Base-by-base conservation (phyloP, 1,140 invertebrate genomes). In the Zaprionus vittiger region DNA sequence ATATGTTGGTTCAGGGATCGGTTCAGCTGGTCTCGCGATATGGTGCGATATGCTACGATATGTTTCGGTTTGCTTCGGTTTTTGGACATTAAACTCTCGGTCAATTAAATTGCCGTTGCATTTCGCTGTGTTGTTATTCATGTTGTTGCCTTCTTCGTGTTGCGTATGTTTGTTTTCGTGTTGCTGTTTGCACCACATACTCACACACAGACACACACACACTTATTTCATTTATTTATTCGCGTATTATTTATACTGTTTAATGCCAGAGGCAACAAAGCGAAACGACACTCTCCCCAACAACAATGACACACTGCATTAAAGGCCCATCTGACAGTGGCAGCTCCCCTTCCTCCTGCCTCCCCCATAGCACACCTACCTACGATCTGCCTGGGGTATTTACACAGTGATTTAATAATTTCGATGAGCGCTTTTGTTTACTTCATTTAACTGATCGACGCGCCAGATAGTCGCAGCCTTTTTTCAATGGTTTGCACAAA, bases 231-330 rank as follows among this genome's bases (percentile, higher is more conserved):
- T 76, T 71, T 76, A 66, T 72, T 70, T 70, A 70, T 75, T 74
- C 56, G 56, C 67, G 57, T 89, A 81, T 69, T 89, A 83, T 87
- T 89, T 83, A 87, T 80, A 83, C 73, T 68, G 81, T 73, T 83
- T 77, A 87, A 83, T 87, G 80, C 73, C 83, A 80, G 73, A 57
- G 38, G 68, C 84, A 89, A 82, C 68, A 73, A 47, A 61, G 60
- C 76, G 47, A 57, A 79, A 64, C 57, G 72, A 49, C 47, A 73
- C 41, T 62, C 41, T 9, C 38, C 9, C 65, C 60, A 34, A 11
- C 60, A 62, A 80, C 79, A 80, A 85, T 85, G 83, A 80, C 62
- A 86, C 49, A 86, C 55, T 79, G 83, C 83, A 86, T 83, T 86
- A 81, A 84, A 57, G 15, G 37, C 26, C 31, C 38, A 65, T 5